Conservation (phyloP, 2,113 vertebrate genomes). For the Esox niger region DNA sequence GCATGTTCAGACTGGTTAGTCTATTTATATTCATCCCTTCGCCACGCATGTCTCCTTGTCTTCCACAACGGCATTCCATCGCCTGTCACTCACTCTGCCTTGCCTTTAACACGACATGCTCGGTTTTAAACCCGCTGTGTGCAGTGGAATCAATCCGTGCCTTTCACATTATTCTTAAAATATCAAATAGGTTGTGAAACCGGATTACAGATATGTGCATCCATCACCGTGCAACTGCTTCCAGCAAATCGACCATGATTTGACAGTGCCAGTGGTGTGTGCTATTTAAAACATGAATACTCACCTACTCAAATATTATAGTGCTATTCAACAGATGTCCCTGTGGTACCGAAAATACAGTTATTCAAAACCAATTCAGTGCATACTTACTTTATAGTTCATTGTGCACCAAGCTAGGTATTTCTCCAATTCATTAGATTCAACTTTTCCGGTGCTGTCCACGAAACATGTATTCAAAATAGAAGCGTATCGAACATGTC, state of each 20-base stretch:
- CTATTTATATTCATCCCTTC: conserved; percentile 64
- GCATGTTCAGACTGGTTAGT: conserved; percentile 52
- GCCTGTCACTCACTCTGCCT: conserved; percentile 57
- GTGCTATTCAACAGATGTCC: not conserved
- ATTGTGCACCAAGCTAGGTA: not conserved
- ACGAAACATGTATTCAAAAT: conserved; percentile 48
- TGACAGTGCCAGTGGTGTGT: not conserved
- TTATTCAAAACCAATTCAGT: not conserved
- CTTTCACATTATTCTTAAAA: conserved; percentile 49
- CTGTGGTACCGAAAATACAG: not conserved
- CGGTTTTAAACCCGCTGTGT: conserved; percentile 46
- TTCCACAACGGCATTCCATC: conserved; percentile 46
- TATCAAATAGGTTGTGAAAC: conserved; percentile 11
- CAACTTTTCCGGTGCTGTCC: too few relatives aligned
- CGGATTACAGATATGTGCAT: not conserved
- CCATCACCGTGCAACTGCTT: not conserved
- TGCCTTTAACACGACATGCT: conserved; percentile 54
- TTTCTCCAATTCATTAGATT: conserved; percentile 40
- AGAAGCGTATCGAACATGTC: conserved; percentile 57
- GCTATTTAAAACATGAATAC: not conserved
- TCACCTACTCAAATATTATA: not conserved
- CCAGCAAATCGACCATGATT: not conserved
- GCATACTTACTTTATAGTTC: not conserved
- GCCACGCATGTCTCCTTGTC: conserved; percentile 45
- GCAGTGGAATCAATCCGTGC: conserved; percentile 54